A percentile compares a stretch with the other conserved stretches of the same genome.
phyloP scores from a whole-genome alignment of 2,888 invertebrate species.

The Rotaria macrura region DNA sequence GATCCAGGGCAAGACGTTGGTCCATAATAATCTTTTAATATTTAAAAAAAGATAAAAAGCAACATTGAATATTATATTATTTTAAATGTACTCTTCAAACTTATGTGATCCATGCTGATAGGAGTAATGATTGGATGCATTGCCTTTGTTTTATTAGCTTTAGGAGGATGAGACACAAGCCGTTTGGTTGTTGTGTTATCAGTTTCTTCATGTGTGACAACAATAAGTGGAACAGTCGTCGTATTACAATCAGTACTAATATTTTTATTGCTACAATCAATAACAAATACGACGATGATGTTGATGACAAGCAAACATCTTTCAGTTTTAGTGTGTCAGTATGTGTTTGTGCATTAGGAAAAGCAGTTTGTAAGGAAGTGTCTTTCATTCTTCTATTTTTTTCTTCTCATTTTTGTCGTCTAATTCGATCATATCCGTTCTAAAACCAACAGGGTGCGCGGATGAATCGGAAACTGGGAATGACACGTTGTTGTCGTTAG shows the following conservation, averaged over 20 bases:
- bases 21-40: background rate
- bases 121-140: background rate
- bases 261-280: constrained; percentile 1
- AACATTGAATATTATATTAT: background rate
- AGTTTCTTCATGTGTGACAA: constrained; percentile 7
- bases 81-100: background rate
- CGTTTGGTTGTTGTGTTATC: background rate
- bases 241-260: background rate
- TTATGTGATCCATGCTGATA: constrained; percentile 14
- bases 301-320: background rate
- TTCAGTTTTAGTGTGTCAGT: background rate
- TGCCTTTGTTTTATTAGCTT: background rate
- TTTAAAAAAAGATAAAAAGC: background rate
- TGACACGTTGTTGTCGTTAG: background rate
- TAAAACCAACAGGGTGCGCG: background rate
- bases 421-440: background rate
- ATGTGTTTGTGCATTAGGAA: background rate
- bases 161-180: background rate
- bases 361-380: background rate
- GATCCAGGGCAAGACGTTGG: background rate
- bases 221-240: background rate
- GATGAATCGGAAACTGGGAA: background rate
- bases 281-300: background rate
- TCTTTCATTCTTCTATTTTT: background rate
- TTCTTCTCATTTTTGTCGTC: background rate